Base-by-base conservation (phyloP, 2,113 vertebrate genomes). In the Patagioenas fasciata region DNA sequence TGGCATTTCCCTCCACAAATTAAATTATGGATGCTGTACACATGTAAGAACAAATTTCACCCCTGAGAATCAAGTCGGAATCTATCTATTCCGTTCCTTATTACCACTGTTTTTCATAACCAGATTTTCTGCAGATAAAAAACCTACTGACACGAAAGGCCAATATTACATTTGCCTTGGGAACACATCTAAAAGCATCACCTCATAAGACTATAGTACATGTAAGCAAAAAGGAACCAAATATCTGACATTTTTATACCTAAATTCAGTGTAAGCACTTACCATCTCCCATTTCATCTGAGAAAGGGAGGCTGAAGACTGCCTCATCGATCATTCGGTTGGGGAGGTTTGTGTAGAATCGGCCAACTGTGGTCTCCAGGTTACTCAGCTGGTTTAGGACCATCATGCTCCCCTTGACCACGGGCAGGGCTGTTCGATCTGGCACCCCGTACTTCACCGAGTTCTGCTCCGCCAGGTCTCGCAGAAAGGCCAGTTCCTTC, bases 371-470 rank as follows among this genome's bases (percentile, higher is more conserved):
- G 8, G 99, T 99, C 97, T 99, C 99, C 96, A 99, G 98, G 98
- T 99, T 99, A 88, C 99, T 99, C 57, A 99, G 98, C 96, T 99
- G 99, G 97, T 99, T 99, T 6, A 99, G 98, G 5, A 99, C 99
- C 99, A 99, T 99, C 99, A 99, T 99, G 97, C 99, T 99, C 25
- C 99, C 99, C 96, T 99, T 99, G 81, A 98, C 97, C 50, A 99
- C 98, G 0, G 99, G 99, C 12, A 99, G 97, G 36, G 93, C 91
- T 2, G 94, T 96, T n/a, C 98, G 98, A 80, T 99, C 99, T 0
- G 97, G 96, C 47, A 99, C 97, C 0, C 99, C 99, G 0, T 99
- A 99, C 94, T 99, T 99, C 42, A 98, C 97, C 0, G 98, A 99
- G 91, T 99, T 99, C 97, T 99, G 99, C 95, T 99, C 99, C 0